phyloP scores from a whole-genome alignment of 2,113 vertebrate species.

The Lepus europaeus region DNA sequence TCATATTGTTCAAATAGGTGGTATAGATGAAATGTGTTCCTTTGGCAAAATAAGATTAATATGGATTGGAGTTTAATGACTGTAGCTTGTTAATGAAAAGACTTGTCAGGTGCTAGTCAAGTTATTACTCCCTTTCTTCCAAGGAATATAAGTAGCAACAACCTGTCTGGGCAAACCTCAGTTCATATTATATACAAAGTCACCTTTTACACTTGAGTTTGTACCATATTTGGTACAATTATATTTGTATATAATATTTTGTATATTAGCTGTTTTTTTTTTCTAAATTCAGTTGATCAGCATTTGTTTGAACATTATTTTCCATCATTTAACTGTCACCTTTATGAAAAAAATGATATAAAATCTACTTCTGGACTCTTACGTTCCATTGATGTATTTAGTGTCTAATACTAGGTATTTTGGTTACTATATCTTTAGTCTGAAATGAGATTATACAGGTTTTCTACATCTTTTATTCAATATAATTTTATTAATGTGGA shows the following conservation, averaged over 20 bases:
- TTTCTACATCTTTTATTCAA: neutral
- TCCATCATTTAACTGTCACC: neutral
- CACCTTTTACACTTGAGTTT: neutral
- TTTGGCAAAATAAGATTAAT: neutral
- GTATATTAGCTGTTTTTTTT: neutral
- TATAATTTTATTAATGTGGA: neutral
- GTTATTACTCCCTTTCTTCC: neutral
- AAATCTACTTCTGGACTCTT: slow-evolving; percentile 18
- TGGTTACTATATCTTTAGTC: neutral
- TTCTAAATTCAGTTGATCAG: neutral
- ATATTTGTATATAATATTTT: too few species aligned
- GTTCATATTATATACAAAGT: neutral
- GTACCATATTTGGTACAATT: neutral
- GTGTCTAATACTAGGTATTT: neutral
- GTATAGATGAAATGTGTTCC: neutral
- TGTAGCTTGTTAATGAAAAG: neutral
- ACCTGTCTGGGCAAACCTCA: neutral
- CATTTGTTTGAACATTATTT: neutral
- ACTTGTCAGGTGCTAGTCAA: neutral
- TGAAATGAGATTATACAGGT: neutral
- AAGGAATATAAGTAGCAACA: neutral
- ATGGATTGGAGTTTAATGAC: neutral
- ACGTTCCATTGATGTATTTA: neutral
- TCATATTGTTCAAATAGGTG: too few species aligned
- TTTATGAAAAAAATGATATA: neutral